These are phyloP conservation scores for Dasysyrphus albostriatus DNA, from an alignment of 2,888 invertebrate genomes.

Conservation along the genomic window DNA sequence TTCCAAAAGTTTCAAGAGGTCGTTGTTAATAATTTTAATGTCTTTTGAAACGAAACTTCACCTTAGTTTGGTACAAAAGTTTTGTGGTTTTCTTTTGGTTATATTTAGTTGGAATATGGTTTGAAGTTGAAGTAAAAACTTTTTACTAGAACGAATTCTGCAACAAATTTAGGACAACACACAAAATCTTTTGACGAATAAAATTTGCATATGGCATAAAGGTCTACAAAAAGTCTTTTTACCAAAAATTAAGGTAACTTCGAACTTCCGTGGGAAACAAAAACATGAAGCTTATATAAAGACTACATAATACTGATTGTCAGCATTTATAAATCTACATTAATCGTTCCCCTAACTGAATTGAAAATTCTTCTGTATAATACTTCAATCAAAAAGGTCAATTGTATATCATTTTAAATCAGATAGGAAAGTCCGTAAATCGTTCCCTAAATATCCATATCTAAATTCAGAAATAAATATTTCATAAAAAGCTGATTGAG, in stretches of 20 bases:
- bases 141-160: background rate
- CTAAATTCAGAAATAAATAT: slow-evolving; percentile 38
- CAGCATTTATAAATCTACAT: background rate
- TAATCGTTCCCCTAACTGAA: background rate
- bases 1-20: slow-evolving; percentile 17
- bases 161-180: background rate
- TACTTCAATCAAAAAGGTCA: slow-evolving; percentile 21
- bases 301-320: background rate
- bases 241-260: background rate
- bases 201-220: background rate
- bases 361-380: slow-evolving; percentile 11
- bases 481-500: slow-evolving; percentile 47
- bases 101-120: background rate
- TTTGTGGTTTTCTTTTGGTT: slow-evolving; percentile 8
- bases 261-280: background rate
- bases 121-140: background rate
- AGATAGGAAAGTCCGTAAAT: background rate
- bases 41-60: slow-evolving; percentile 14
- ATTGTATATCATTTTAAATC: slow-evolving; percentile 5
- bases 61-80: slow-evolving; percentile 4
- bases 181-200: background rate
- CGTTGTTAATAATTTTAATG: slow-evolving; percentile 34
- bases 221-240: too few relatives aligned
- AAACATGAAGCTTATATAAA: background rate
- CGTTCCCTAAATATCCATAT: slow-evolving; percentile 1